Percentiles rank a stretch among this genome's conserved stretches.
Conservation (phyloP, 23 tunicate species). For the Trididemnum miniatum region DNA sequence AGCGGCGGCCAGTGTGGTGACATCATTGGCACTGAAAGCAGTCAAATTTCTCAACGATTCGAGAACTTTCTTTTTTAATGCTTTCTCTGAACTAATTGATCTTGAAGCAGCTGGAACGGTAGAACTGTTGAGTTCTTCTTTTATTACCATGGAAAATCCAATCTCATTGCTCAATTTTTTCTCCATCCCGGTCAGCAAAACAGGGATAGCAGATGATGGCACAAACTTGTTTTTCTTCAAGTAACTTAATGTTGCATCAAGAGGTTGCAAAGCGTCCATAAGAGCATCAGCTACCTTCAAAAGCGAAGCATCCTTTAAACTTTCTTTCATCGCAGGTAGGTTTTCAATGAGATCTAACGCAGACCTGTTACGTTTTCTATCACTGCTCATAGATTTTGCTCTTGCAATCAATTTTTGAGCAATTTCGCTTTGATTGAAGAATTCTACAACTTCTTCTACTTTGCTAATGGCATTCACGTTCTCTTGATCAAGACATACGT, state of each 20-base stretch:
- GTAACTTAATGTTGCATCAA: conserved; percentile 19
- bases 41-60: background rate
- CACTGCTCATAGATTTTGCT: too few species aligned
- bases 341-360: background rate
- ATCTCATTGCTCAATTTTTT: conserved; percentile 1
- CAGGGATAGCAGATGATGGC: conserved; percentile 24
- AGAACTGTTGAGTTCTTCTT: background rate
- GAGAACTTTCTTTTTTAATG: background rate
- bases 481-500: background rate
- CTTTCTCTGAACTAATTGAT: background rate
- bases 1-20: conserved; percentile 28
- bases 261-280: conserved; percentile 7
- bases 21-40: conserved; percentile 4
- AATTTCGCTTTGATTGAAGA: background rate
- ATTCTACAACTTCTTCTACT: background rate
- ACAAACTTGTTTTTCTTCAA: background rate
- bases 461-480: background rate
- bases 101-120: background rate
- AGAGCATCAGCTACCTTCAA: background rate
- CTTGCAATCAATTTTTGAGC: background rate
- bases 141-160: background rate
- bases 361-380: background rate
- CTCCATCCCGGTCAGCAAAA: conserved; percentile 31
- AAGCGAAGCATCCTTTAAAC: background rate
- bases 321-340: background rate